Conservation (phyloP, 2,888 invertebrate species). For the Macropis europaea region DNA sequence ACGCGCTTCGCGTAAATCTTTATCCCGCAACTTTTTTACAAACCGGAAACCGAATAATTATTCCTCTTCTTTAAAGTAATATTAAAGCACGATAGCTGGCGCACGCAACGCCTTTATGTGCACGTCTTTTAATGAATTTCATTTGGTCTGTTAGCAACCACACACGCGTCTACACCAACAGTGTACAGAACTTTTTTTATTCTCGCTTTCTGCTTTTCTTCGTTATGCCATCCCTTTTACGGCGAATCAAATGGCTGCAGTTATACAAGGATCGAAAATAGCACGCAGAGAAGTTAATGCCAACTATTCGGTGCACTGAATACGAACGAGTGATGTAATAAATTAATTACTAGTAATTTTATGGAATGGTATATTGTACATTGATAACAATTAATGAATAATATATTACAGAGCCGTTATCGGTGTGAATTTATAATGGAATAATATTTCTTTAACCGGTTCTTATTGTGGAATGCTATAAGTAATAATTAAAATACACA, state of each 20-base stretch:
- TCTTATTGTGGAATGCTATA: too few species aligned
- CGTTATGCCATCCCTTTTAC: background rate
- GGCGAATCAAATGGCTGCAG: background rate
- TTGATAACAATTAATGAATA: too few species aligned
- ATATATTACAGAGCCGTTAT: too few species aligned
- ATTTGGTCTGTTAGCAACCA: conserved; percentile 2
- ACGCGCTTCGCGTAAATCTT: background rate
- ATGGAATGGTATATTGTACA: background rate
- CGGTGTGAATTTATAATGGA: too few species aligned
- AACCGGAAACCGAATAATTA: conserved; percentile 11
- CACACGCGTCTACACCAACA: background rate
- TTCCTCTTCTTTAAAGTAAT: background rate
- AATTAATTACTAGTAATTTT: background rate
- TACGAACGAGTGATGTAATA: background rate
- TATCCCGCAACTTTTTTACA: background rate
- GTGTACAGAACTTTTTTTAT: conserved; percentile 2
- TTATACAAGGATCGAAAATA: background rate
- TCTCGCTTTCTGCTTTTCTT: conserved; percentile 10
- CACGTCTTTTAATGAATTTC: conserved; percentile 25
- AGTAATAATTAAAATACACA: too few species aligned
- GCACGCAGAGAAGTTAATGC: background rate
- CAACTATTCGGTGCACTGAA: background rate
- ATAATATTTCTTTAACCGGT: too few species aligned
- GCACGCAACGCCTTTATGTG: background rate
- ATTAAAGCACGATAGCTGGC: background rate